Percentiles rank a stretch among this genome's conserved stretches.
These are phyloP conservation scores for Drosophila tanythrix DNA, from an alignment of 2,888 invertebrate species.

Conservation along the genomic window DNA sequence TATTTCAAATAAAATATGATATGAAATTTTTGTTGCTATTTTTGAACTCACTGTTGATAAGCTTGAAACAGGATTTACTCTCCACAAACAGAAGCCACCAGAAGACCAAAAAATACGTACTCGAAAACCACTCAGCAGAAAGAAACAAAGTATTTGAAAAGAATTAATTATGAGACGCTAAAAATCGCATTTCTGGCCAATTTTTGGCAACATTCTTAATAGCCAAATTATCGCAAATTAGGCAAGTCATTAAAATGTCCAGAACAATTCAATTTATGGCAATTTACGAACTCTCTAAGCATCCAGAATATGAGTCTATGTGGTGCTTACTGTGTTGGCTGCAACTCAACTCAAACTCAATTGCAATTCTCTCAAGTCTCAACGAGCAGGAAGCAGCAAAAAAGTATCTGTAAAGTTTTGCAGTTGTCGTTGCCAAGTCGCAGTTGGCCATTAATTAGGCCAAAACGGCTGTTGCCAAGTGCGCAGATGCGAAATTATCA, in stretches of 20 bases:
- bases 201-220: constrained; percentile 38
- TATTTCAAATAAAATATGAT: no score
- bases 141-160: constrained; percentile 9
- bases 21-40: no score
- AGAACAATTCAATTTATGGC: constrained; percentile 51
- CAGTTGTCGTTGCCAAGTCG: constrained; percentile 47
- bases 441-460: constrained; percentile 58
- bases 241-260: constrained; percentile 47
- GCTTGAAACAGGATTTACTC: neutral
- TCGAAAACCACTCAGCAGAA: neutral
- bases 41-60: no score
- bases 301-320: constrained; percentile 32
- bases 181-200: constrained; percentile 8
- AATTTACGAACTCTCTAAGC: constrained; percentile 31
- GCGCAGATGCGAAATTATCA: constrained; percentile 57
- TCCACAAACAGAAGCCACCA: neutral
- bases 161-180: constrained; percentile 4
- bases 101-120: neutral
- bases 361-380: constrained; percentile 4
- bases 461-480: constrained; percentile 41
- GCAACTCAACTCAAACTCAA: constrained; percentile 16
- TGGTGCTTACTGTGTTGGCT: constrained; percentile 8
- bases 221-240: constrained; percentile 45
- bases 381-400: constrained; percentile 1
- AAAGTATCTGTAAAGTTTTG: constrained; percentile 30